Base-by-base conservation (phyloP, 2,797 vertebrate species). In the Pogoniulus pusillus region DNA sequence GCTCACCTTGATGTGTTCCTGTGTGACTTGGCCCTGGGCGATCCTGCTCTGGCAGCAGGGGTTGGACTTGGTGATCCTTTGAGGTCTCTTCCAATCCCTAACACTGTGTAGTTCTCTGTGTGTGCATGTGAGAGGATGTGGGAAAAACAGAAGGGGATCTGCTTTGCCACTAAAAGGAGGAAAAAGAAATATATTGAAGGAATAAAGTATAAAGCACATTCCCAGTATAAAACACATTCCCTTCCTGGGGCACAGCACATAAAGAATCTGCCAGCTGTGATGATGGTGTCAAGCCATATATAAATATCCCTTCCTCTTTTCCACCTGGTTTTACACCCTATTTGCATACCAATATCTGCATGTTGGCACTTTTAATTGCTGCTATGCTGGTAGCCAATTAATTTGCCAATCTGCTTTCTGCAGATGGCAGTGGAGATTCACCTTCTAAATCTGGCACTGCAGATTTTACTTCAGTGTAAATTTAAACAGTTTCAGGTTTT, bases 341-440 rank as follows among this genome's bases (percentile, higher is more conserved):
- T 37, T 49, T 16, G 4, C 41, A 5, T 16, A 6, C 18, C 54
- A 19, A 0, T 45, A 9, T 45, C 64, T 71, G 66, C 65, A 23
- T 60, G 32, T 71, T 6, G n/a, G 30, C 37, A 12, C 24, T 80
- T 62, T 17, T n/a, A 35, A 34, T 55, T 64, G 55, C 63, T 34
- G 37, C 66, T 51, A 0, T 24, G 0, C 23, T 14, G 58, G 62
- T 18, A 71, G 77, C 60, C 70, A 53, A 4, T 82, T 82, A 63
- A 26, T 77, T 60, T 69, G 73, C 51, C 70, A 51, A 1, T 57
- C 71, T 93, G 75, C 83, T 72, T 65, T 81, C 92, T 90, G 89
- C 93, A 94, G 93, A 70, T 91, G 93, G 92, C 77, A 3, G 51
- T 91, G 92, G 62, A 69, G 90, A 47, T 72, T 75, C 88, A 58